Evolutionary conservation across 2,888 invertebrate species (phyloP), one percentile per base, ranked within the genome.

Genomic region (Eurytoma adleriae): DNA sequence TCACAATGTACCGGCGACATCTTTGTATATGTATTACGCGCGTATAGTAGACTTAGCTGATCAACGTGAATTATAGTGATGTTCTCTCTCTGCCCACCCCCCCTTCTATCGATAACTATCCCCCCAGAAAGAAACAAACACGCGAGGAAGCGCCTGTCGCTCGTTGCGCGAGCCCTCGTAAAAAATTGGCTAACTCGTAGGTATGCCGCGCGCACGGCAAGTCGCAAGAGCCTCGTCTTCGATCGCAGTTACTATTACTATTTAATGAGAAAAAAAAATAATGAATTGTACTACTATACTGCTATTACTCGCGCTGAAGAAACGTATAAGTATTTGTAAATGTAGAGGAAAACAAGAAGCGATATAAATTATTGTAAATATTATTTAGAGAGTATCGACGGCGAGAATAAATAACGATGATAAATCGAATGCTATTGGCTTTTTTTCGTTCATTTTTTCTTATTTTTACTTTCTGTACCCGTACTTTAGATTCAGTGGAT

Each of bases 361-460:
- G 85, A 87, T 89, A 89, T 90, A 90, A 90, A 90, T 90, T 89
- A 90, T 90, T 90, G 89, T 90, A 90, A 84, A 89, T 89, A 89
- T 81, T 81, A 80, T 72, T 76, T 82, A 80, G 77, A 79, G 67
- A 82, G 57, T 82, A 82, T 72, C 77, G 77, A 79, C 80, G 77
- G 56, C 80, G 82, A 82, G 78, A 82, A 82, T 80, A 82, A 82
- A 82, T 78, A 79, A 80, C 82, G 82, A 79, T 82, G 76, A 82
- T 79, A 61, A 79, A 79, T 79, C 78, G 64, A 81, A 79, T 48
- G 14, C 61, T 2, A 52, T 18, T 40, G 67, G 20, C 12, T 64
- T 66, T 74, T 74, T n/a, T 13, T 24, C 69, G 69, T 18, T 64
- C 69, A 57, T 48, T 30, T 61, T 57, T 75, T 7, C 48, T 30